Conservation (phyloP, 2,797 vertebrate genomes). For the Danio jaintianensis region DNA sequence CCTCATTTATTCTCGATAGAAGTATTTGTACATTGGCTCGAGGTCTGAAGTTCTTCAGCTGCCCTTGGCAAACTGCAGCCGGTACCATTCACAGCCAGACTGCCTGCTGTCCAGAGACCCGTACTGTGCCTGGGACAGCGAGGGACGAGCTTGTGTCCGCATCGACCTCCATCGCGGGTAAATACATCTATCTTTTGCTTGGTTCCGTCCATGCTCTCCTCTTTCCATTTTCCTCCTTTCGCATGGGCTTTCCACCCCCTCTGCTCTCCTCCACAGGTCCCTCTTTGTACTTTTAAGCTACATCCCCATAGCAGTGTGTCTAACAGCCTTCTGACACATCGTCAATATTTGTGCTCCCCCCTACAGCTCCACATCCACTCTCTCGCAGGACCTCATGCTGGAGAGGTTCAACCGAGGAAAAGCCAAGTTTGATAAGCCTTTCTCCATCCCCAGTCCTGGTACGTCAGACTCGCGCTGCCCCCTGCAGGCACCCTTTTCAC, state of each 20-base stretch:
- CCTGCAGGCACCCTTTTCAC: conserved; percentile 34
- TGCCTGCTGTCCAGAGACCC: conserved; percentile 84
- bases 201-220: background rate
- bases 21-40: conserved; percentile 84
- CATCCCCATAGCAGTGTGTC: conserved; percentile 26
- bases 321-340: conserved; percentile 23
- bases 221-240: background rate
- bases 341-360: conserved; percentile 45
- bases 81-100: conserved; percentile 84
- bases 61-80: conserved; percentile 85
- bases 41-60: conserved; percentile 83
- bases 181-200: conserved; percentile 46
- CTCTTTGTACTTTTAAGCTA: conserved; percentile 11
- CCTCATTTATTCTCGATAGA: conserved; percentile 64
- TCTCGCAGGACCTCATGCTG: conserved; percentile 83
- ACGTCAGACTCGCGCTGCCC: conserved; percentile 60
- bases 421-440: conserved; percentile 80
- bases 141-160: conserved; percentile 82
- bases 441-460: conserved; percentile 83
- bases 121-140: conserved; percentile 86
- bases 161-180: conserved; percentile 83
- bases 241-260: background rate
- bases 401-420: conserved; percentile 80
- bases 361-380: conserved; percentile 78
- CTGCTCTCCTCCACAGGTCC: background rate